Base-by-base conservation (phyloP, 2,113 vertebrate species). In the Heteronetta atricapilla region DNA sequence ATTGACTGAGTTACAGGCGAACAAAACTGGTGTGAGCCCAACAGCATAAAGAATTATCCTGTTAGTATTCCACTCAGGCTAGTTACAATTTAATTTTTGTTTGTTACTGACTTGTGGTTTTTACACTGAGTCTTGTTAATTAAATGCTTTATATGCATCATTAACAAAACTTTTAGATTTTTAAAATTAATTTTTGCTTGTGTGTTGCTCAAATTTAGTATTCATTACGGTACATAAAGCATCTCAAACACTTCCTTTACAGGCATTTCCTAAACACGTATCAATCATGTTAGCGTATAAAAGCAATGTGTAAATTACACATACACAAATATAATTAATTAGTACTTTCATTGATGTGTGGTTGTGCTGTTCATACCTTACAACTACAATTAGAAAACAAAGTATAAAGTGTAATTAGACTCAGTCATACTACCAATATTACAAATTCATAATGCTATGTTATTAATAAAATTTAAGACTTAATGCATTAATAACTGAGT, bases 261-360 rank as follows among this genome's bases (percentile, higher is more conserved):
- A 7, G 33, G 22, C 28, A n/a, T 77, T 83, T 86, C 73, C 86
- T 75, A 83, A 95, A 83, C 62, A 90, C 75, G 25, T 21, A 46
- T 44, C 91, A 90, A 88, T 70, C 56, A 86, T 1, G 9, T 66
- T 58, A 95, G 68, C 63, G 23, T 46, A 79, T 50, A 66, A 93
- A 92, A 89, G 36, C 76, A 84, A 75, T 13, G 33, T 38, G 56
- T 70, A 83, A 94, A 94, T 72, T 72, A 75, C 40, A 86, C 31
- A 31, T 58, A 29, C 28, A 56, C 53, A 56, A 82, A 95, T 36
- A n/a, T 58, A 93, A 94, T 94, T 88, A 93, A 94, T 94, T 86
- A 93, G 73, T 23, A 26, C 42, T 81, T 81, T 38, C 48, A 36
- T 13, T 83, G 62, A 79, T 33, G 19, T 64, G 34, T 58, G 31